These are phyloP conservation scores for Porites evermanni DNA, from an alignment of 92 coral and sea anemone genomes.

Conservation along the genomic window DNA sequence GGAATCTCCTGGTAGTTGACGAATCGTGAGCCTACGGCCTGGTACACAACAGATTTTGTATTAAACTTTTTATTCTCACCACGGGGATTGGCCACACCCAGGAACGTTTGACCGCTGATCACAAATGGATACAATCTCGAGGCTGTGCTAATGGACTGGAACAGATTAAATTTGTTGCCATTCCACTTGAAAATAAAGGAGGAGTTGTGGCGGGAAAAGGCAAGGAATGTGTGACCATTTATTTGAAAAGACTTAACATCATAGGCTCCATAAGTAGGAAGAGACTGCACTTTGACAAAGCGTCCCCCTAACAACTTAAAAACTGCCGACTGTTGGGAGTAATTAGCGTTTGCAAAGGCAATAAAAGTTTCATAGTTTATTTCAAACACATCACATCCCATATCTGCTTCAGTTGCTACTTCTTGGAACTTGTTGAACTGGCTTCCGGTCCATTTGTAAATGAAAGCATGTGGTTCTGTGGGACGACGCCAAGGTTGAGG, in stretches of 20 bases:
- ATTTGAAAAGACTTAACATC: background rate
- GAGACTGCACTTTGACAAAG: conserved; percentile 16
- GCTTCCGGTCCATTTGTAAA: background rate
- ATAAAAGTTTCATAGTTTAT: background rate
- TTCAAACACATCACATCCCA: background rate
- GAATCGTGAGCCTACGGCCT: background rate
- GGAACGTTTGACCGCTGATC: too few relatives aligned
- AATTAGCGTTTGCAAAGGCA: background rate
- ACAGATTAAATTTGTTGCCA: conserved; percentile 4
- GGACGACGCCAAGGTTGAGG: background rate
- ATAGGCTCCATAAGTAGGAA: background rate
- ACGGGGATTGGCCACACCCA: too few relatives aligned
- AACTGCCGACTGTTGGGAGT: background rate
- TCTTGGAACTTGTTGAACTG: conserved; percentile 3
- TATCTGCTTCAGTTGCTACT: background rate
- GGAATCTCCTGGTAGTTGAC: conserved; percentile 47
- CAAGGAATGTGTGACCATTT: conserved; percentile 25
- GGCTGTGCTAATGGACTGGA: conserved; percentile 21
- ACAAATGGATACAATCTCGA: too few relatives aligned
- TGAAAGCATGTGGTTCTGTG: background rate
- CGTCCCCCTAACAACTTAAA: conserved; percentile 14
- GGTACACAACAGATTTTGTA: background rate
- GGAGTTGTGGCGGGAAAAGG: background rate
- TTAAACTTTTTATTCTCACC: too few relatives aligned
- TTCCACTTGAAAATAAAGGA: conserved; percentile 19